A percentile compares a stretch with the other conserved stretches of the same genome.
phyloP scores from a whole-genome alignment of 2,113 vertebrate genomes.

The Corythornis vintsioides region DNA sequence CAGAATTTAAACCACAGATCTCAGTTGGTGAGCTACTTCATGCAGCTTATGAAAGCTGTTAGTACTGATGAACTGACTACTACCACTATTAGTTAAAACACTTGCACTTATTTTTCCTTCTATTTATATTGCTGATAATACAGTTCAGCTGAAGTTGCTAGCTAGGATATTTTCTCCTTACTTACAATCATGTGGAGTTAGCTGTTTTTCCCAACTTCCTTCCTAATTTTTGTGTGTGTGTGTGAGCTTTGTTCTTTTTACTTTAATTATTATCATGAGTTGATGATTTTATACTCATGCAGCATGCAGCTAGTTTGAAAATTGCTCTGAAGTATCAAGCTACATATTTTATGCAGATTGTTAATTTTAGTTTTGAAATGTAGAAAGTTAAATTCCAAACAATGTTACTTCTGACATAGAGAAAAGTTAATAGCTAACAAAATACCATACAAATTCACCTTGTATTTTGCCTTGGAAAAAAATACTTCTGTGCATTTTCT shows the following conservation, averaged over 20 bases:
- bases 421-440: background rate
- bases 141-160: background rate
- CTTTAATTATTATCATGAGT: background rate
- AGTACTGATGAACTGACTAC: background rate
- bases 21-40: background rate
- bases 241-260: background rate
- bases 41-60: background rate
- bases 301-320: background rate
- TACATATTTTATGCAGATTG: background rate
- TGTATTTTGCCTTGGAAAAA: background rate
- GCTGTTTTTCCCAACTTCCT: background rate
- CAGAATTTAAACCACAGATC: background rate
- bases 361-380: background rate
- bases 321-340: background rate
- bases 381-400: background rate
- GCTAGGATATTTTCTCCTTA: background rate
- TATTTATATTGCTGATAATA: background rate
- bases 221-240: background rate
- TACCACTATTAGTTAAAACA: background rate
- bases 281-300: background rate
- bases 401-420: background rate
- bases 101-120: background rate
- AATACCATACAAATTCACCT: background rate
- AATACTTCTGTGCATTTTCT: background rate
- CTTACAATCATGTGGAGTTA: background rate